A percentile compares a stretch with the other conserved stretches of the same genome.
These are phyloP conservation scores for Bujurquina vittata DNA, from an alignment of 2,113 vertebrate species.

Conservation along the genomic window DNA sequence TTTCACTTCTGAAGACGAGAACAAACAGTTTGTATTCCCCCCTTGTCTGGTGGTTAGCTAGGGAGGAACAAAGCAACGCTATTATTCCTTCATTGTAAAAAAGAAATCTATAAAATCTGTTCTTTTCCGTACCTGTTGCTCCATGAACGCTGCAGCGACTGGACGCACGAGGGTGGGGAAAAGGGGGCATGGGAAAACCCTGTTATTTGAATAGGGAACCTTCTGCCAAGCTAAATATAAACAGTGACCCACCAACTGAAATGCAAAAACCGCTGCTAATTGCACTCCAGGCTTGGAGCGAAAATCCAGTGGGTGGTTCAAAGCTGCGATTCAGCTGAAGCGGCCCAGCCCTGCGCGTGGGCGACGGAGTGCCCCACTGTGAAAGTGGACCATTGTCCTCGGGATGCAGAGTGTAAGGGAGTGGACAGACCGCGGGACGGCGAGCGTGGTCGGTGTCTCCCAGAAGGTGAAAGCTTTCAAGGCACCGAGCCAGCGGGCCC, in stretches of 20 bases:
- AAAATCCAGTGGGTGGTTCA: slow-evolving; percentile 78
- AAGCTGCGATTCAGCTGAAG: slow-evolving; percentile 67
- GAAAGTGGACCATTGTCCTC: slow-evolving; percentile 72
- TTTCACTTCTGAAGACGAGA: slow-evolving; percentile 43
- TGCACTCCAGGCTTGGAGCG: slow-evolving; percentile 59
- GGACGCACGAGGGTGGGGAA: slow-evolving; percentile 33
- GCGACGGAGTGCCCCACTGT: slow-evolving; percentile 60
- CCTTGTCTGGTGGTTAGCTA: slow-evolving; percentile 60
- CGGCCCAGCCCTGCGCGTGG: slow-evolving; percentile 70
- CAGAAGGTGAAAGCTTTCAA: background rate
- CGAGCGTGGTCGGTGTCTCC: slow-evolving; percentile 51
- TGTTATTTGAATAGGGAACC: slow-evolving; percentile 66
- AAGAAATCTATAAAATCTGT: slow-evolving; percentile 68
- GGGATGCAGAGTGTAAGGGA: background rate
- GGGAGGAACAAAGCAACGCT: slow-evolving; percentile 68
- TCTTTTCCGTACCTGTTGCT: slow-evolving; percentile 75
- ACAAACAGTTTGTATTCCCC: slow-evolving; percentile 51
- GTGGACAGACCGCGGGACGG: slow-evolving; percentile 26
- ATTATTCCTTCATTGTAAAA: slow-evolving; percentile 61
- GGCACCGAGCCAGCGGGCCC: background rate
- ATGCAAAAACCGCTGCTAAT: slow-evolving; percentile 73
- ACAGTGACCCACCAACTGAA: slow-evolving; percentile 67
- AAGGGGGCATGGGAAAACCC: slow-evolving; percentile 65
- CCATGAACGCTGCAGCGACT: slow-evolving; percentile 32
- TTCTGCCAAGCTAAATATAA: slow-evolving; percentile 76